Percentiles rank a stretch among this genome's conserved stretches.
Evolutionary conservation across 2,113 vertebrate species (phyloP).

Genomic region (Nicator chloris): DNA sequence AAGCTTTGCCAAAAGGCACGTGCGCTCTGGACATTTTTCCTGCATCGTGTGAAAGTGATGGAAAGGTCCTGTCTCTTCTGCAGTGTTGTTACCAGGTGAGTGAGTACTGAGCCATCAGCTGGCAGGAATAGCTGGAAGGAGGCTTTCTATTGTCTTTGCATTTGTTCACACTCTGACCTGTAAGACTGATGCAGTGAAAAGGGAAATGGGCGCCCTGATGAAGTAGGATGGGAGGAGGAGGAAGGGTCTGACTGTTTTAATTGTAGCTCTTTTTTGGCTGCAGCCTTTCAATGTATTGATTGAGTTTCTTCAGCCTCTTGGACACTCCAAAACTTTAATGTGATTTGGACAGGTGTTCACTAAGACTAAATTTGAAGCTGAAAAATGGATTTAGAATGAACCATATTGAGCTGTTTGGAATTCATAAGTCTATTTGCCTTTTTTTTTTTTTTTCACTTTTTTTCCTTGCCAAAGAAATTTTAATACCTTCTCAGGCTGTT

Average conservation of each 20-base stretch:
- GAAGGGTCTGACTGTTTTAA: neutral
- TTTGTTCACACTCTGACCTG: neutral
- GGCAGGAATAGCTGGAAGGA: neutral
- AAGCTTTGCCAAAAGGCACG: neutral
- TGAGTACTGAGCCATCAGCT: neutral
- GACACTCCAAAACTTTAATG: neutral
- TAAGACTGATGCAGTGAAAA: neutral
- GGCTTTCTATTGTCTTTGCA: neutral
- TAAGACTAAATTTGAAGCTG: neutral
- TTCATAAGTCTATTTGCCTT: neutral
- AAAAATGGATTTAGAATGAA: neutral
- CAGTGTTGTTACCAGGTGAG: neutral
- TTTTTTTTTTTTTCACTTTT: neutral
- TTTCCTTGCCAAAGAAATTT: neutral
- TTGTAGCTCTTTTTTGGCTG: neutral
- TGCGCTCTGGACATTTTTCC: neutral
- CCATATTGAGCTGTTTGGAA: neutral
- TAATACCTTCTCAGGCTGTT: neutral
- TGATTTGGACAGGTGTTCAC: neutral
- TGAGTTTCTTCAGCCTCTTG: neutral
- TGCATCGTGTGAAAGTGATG: neutral
- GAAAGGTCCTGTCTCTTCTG: neutral
- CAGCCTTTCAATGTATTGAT: neutral
- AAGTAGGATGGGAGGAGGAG: fast-evolving
- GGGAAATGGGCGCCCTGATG: neutral